Evolutionary conservation across 35 echinoderm and acorn worm species (phyloP).

Genomic region (Heliocidaris tuberculata): DNA sequence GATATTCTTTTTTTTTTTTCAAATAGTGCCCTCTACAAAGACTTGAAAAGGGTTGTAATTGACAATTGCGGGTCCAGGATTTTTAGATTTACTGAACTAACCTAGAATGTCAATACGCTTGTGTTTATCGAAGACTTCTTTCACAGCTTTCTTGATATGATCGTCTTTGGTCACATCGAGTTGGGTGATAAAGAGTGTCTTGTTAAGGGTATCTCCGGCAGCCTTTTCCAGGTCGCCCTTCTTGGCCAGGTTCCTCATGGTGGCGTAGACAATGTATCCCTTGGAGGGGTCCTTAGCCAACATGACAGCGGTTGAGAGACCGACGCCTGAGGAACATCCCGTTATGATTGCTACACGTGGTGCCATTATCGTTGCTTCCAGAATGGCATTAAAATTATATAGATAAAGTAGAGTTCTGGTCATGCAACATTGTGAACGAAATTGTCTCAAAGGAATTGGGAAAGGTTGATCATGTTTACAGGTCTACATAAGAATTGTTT

Average conservation of each 20-base stretch:
- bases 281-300: not conserved
- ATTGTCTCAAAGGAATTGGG: too few relatives aligned
- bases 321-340: constrained; percentile 21
- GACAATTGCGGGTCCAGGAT: too few relatives aligned
- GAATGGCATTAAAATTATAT: too few relatives aligned
- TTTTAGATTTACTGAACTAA: not conserved
- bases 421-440: too few relatives aligned
- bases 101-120: constrained; percentile 48
- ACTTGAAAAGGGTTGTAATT: too few relatives aligned
- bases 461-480: too few relatives aligned
- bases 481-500: too few relatives aligned
- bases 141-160: not conserved
- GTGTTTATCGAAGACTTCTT: constrained; percentile 32
- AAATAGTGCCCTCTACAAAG: too few relatives aligned
- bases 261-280: constrained; percentile 43
- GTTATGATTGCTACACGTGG: constrained; percentile 32
- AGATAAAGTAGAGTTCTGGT: too few relatives aligned
- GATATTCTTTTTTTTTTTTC: too few relatives aligned
- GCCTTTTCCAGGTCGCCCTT: constrained; percentile 52
- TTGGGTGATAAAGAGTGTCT: constrained; percentile 41
- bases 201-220: constrained; percentile 40
- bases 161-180: constrained; percentile 55
- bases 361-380: not conserved
- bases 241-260: constrained; percentile 54
- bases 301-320: not conserved